Percentiles rank a stretch among this genome's conserved stretches.
Evolutionary conservation across 2,113 vertebrate species (phyloP).

Genomic region (Greenwoodochromis staneri): DNA sequence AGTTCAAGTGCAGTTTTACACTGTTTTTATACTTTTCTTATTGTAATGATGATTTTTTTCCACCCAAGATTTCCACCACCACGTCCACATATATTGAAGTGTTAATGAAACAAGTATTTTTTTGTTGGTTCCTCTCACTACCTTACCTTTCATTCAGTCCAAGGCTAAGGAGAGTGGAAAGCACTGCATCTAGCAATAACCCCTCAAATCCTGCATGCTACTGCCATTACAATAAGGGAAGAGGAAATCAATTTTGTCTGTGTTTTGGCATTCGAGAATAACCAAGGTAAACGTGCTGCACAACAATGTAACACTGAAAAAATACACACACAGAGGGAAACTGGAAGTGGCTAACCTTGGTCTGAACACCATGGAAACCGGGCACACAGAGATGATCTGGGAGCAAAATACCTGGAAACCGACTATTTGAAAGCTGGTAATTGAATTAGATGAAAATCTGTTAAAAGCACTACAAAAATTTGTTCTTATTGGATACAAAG

Average conservation of each 20-base stretch:
- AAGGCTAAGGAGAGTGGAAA: slow-evolving; percentile 48
- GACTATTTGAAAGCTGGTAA: background rate
- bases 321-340: background rate
- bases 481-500: background rate
- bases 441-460: background rate
- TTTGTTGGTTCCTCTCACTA: background rate
- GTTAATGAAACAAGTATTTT: slow-evolving; percentile 14
- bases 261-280: slow-evolving; percentile 32
- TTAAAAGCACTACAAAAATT: background rate
- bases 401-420: background rate
- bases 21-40: background rate
- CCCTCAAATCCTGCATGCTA: slow-evolving; percentile 37
- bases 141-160: slow-evolving; percentile 25
- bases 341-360: slow-evolving; percentile 52
- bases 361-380: slow-evolving; percentile 51
- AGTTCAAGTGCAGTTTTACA: background rate
- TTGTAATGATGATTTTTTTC: background rate
- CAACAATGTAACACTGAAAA: slow-evolving; percentile 8
- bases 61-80: background rate
- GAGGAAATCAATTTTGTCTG: slow-evolving; percentile 52
- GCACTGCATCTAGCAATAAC: slow-evolving; percentile 20
- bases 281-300: slow-evolving; percentile 54
- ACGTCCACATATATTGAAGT: background rate
- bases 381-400: background rate
- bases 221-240: slow-evolving; percentile 29